phyloP scores from a whole-genome alignment of 2,113 vertebrate species.

The Parotia lawesii region DNA sequence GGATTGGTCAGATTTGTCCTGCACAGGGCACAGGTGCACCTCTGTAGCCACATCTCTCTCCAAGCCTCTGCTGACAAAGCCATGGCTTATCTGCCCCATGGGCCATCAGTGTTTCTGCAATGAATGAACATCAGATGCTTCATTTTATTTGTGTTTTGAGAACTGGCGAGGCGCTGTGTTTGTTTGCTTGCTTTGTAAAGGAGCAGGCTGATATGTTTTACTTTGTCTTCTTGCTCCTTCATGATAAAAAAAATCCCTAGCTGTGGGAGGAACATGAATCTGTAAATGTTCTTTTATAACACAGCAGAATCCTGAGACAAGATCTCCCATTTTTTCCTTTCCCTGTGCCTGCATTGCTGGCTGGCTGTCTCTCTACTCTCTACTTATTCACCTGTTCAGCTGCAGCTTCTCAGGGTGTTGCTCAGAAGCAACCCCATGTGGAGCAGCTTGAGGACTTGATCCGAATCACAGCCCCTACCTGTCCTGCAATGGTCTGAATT shows the following conservation, averaged over 20 bases:
- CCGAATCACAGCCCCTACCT: not conserved
- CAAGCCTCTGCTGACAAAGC: not conserved
- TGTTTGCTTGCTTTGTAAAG: not conserved
- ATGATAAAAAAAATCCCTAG: not conserved
- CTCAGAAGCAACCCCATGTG: not conserved
- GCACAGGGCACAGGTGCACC: not conserved
- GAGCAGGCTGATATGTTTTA: not conserved
- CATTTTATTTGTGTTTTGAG: not conserved
- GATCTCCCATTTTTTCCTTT: not conserved
- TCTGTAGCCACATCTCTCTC: not conserved
- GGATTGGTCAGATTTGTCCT: not conserved
- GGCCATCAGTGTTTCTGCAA: not conserved
- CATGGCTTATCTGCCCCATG: fast-evolving
- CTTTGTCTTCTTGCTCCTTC: not conserved
- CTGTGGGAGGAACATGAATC: not conserved
- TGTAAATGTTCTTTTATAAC: not conserved
- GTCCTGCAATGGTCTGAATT: not conserved
- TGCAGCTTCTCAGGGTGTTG: not conserved
- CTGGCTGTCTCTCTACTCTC: not conserved
- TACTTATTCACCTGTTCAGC: not conserved
- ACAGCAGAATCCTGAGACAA: not conserved
- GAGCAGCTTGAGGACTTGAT: not conserved
- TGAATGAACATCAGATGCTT: not conserved
- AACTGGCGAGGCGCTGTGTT: not conserved
- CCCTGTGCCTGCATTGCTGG: not conserved